Evolutionary conservation across 2,797 vertebrate species (phyloP), one percentile per base, ranked within the genome.

Genomic region (Apogon hyalosoma): DNA sequence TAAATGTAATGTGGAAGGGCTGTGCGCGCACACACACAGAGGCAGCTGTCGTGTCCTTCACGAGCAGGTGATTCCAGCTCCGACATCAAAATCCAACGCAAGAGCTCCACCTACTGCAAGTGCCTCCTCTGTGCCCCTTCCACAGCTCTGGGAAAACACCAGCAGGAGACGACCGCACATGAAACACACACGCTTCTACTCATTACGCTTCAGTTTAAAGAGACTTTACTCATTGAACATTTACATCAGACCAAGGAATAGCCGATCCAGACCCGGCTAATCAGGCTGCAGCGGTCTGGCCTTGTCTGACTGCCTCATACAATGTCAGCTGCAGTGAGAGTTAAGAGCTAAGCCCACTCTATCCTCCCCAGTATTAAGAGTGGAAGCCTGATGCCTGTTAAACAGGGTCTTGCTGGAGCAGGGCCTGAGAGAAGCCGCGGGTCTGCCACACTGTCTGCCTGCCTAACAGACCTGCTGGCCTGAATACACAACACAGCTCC

Each of bases 101-200:
- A 94, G 93, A 94, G 93, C 93, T 94, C 93, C 93, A 94, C 92
- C 92, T 94, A 93, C 93, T 91, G 93, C 88, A 87, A 77, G 82
- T 21, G 77, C 66, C 79, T 85, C 81, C 83, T 77, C 84, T 87
- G 77, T 79, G 75, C 82, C 84, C 76, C 61, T 53, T 67, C 56
- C 57, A 83, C 65, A 59, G 63, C 65, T 67, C 28, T 54, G 55
- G 64, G 80, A 83, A 75, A 64, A 73, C 75, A 75, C 31, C 57
- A 61, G 77, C 69, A 36, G 66, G 45, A 81, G 65, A 66, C 9
- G 13, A 31, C 50, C 28, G 59, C 49, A 52, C n/a, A 1, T 65
- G 58, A 67, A 58, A 52, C 39, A 55, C 1, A 0, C 9, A 59
- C 43, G 11, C 59, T 77, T 63, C 66, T 65, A 53, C 74, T 41